These are phyloP conservation scores for Betta splendens DNA, from an alignment of 2,797 vertebrate genomes.

Conservation along the genomic window DNA sequence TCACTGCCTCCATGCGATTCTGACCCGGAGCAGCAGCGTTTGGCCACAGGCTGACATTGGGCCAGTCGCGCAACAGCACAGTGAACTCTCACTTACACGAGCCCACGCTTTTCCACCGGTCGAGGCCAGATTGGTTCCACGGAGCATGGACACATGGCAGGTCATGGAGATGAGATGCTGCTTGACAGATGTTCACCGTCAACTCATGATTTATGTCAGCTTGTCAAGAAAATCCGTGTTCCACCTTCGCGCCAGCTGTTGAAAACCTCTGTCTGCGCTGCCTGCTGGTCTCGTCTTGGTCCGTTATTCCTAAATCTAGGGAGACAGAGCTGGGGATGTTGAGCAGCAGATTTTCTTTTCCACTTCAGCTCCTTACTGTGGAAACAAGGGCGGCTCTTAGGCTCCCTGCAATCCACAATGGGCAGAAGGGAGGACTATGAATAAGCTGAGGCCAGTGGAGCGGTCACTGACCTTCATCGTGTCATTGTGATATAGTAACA, in stretches of 20 bases:
- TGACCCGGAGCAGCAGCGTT: background rate
- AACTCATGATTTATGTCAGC: constrained; percentile 33
- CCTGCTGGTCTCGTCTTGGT: constrained; percentile 23
- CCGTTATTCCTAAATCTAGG: constrained; percentile 11
- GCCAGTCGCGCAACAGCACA: background rate
- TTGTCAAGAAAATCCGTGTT: constrained; percentile 30
- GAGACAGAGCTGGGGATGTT: constrained; percentile 18
- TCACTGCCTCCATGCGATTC: background rate
- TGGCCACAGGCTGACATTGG: background rate
- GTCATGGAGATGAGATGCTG: constrained; percentile 15
- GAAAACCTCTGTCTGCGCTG: constrained; percentile 3
- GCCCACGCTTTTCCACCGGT: background rate
- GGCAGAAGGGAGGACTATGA: constrained; percentile 22
- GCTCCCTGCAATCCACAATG: constrained; percentile 40
- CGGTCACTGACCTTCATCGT: no score
- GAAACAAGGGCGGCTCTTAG: constrained; percentile 17
- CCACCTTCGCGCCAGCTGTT: background rate
- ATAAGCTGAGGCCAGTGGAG: no score
- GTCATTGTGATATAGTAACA: no score
- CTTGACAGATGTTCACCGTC: constrained; percentile 31
- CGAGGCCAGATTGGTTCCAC: background rate
- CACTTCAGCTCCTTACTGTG: constrained; percentile 27
- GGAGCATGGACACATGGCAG: constrained; percentile 16
- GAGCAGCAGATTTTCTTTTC: constrained; percentile 38
- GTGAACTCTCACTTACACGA: background rate